A percentile compares a stretch with the other conserved stretches of the same genome.
These are phyloP conservation scores for Planiliza haematocheilus DNA, from an alignment of 2,113 vertebrate species.

Conservation along the genomic window DNA sequence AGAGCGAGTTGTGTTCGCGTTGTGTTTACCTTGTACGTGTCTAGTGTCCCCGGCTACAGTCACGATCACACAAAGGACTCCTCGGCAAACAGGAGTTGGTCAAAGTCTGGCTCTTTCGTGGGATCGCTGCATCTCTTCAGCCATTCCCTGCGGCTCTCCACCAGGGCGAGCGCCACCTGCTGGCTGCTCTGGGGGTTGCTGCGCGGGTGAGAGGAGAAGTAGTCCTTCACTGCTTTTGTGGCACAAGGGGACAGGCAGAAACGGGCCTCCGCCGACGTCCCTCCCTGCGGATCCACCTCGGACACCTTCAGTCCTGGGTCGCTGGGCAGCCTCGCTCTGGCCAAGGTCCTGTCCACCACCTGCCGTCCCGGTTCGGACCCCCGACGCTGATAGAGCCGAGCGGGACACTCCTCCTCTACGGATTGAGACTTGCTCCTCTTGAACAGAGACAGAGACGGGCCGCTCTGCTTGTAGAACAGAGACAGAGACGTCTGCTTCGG, in stretches of 20 bases:
- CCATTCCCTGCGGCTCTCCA: conserved; percentile 79
- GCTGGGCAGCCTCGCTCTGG: conserved; percentile 51
- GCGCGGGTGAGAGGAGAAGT: conserved; percentile 73
- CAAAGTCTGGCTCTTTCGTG: conserved; percentile 81
- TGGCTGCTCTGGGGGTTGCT: conserved; percentile 73
- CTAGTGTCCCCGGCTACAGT: neutral
- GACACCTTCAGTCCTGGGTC: conserved; percentile 70
- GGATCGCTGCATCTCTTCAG: conserved; percentile 81
- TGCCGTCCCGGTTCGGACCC: conserved; percentile 59
- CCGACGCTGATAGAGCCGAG: conserved; percentile 51
- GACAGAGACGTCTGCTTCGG: conserved; percentile 37
- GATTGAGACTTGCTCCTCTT: conserved; percentile 59
- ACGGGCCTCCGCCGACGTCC: conserved; percentile 36
- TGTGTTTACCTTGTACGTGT: neutral
- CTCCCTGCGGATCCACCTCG: conserved; percentile 36
- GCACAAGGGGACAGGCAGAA: conserved; percentile 77
- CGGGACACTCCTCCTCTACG: conserved; percentile 8
- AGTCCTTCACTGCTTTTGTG: conserved; percentile 73
- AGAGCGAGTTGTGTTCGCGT: too few species aligned
- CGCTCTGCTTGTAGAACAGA: conserved; percentile 65
- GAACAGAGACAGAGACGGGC: conserved; percentile 64
- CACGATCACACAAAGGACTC: conserved; percentile 80
- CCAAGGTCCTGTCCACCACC: conserved; percentile 27
- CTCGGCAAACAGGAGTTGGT: conserved; percentile 86
- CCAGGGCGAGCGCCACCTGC: conserved; percentile 79